phyloP scores from a whole-genome alignment of 2,888 invertebrate genomes.

The Sycophila texana region DNA sequence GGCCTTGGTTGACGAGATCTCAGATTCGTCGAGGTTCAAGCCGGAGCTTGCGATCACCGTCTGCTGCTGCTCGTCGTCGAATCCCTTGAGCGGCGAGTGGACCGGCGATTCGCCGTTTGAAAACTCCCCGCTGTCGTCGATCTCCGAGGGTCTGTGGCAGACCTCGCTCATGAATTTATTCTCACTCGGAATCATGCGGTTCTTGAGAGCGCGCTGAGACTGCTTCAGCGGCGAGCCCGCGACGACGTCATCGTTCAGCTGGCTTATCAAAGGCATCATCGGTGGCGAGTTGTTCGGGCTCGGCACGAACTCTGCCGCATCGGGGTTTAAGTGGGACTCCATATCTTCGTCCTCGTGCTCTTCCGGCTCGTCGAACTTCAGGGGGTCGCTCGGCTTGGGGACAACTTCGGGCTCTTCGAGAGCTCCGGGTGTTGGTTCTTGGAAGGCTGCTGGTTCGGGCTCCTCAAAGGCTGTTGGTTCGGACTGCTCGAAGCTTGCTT shows the following conservation, averaged over 20 bases:
- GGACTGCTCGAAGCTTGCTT: not conserved
- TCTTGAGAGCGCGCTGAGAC: constrained; percentile 61
- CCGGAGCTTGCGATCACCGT: constrained; percentile 49
- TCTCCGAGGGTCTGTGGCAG: constrained; percentile 80
- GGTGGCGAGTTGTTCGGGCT: constrained; percentile 67
- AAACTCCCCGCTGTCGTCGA: constrained; percentile 72
- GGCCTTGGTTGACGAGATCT: constrained; percentile 77
- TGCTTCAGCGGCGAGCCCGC: constrained; percentile 84
- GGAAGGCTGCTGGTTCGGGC: not conserved
- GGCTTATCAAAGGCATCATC: not conserved
- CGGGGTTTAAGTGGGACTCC: constrained; percentile 87
- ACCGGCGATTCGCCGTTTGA: constrained; percentile 76
- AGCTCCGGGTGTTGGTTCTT: not conserved
- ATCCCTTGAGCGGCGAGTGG: constrained; percentile 2
- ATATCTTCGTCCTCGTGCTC: constrained; percentile 78
- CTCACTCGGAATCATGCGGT: constrained; percentile 76
- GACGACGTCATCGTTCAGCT: constrained; percentile 59
- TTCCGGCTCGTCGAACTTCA: not conserved
- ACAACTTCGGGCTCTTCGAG: no score
- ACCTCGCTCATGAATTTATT: constrained; percentile 82
- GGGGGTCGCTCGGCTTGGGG: no score
- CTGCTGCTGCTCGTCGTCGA: constrained; percentile 12
- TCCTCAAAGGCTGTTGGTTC: constrained; percentile 12
- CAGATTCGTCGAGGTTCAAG: constrained; percentile 74
- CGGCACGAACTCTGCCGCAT: constrained; percentile 91